Base-by-base conservation (phyloP, 2,113 vertebrate species). In the Lonchura striata region DNA sequence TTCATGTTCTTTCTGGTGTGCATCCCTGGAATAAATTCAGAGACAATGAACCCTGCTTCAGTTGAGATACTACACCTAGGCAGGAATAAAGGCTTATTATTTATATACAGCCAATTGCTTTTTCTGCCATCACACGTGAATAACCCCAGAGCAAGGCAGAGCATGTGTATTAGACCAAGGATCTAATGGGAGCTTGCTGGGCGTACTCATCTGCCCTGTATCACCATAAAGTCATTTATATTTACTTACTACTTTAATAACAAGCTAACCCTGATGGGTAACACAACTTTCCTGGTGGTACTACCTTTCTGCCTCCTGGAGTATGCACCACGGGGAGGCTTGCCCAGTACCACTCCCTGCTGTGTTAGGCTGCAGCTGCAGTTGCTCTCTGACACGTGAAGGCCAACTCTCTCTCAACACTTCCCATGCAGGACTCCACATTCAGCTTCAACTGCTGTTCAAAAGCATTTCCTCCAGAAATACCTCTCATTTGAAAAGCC, bases 321-420 rank as follows among this genome's bases (percentile, higher is more conserved):
- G 24, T 20, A 59, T 0, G 8, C 23, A 57, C 20, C 52, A 18
- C 0, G 0, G 3, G 5, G 31, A 60, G 19, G 11, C n/a, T 81
- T 0, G 0, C 16, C 31, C 37, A 68, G 63, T 2, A 47, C 50
- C 11, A 31, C 19, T 70, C n/a, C 23, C 33, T 1, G 0, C 23
- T 14, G 3, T 2, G 12, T 7, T 15, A 22, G 24, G 15, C 18
- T 3, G 3, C 28, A 44, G 37, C 17, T 49, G 12, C 0, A 0
- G 28, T 3, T 39, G 27, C 33, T 71, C 39, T 12, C 64, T 0
- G 2, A 63, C 15, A 2, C 2, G 4, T 7, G n/a, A 65, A 63
- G 35, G 30, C 2, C 8, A 83, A 3, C 4, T 25, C 35, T 27
- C 8, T 35, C 25, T 30, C 42, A 53, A 15, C 5, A 25, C 27